A percentile compares a stretch with the other conserved stretches of the same genome.
Evolutionary conservation across 1,140 invertebrate species (phyloP).

Genomic region (Sminthurides bifidus): DNA sequence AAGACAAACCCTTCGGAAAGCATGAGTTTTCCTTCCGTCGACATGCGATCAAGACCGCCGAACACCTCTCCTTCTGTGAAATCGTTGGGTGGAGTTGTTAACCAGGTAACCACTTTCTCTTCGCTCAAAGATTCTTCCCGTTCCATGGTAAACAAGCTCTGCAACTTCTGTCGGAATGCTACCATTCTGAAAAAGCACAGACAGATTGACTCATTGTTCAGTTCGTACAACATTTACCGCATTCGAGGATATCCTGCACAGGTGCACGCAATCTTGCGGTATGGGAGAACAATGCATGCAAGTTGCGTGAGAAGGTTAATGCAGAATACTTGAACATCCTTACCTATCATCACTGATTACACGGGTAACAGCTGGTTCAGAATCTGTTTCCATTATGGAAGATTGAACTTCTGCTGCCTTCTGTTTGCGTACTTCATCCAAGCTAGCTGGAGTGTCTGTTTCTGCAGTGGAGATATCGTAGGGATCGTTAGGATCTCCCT

Average conservation of each 20-base stretch:
- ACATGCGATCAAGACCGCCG: constrained; percentile 68
- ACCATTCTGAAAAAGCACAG: constrained; percentile 40
- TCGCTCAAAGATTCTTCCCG: constrained; percentile 54
- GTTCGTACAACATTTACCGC: background rate
- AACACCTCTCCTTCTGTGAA: constrained; percentile 62
- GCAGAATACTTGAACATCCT: background rate
- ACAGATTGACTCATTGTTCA: constrained; percentile 2
- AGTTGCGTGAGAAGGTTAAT: constrained; percentile 32
- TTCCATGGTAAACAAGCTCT: constrained; percentile 54
- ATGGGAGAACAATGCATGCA: constrained; percentile 24
- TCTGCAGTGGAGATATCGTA: background rate
- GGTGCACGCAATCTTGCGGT: constrained; percentile 15
- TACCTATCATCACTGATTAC: constrained; percentile 17
- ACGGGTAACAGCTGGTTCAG: background rate
- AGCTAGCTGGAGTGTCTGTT: background rate
- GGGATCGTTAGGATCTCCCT: too few species aligned
- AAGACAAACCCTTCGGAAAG: constrained; percentile 76
- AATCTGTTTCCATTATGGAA: background rate
- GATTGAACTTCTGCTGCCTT: too few species aligned
- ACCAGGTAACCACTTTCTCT: constrained; percentile 44
- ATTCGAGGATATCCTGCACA: background rate
- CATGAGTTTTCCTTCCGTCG: constrained; percentile 83
- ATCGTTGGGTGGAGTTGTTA: constrained; percentile 44
- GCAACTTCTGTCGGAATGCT: constrained; percentile 51
- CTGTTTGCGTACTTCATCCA: too few species aligned